Base-by-base conservation (phyloP, 2,113 vertebrate genomes). In the Symphodus melops region DNA sequence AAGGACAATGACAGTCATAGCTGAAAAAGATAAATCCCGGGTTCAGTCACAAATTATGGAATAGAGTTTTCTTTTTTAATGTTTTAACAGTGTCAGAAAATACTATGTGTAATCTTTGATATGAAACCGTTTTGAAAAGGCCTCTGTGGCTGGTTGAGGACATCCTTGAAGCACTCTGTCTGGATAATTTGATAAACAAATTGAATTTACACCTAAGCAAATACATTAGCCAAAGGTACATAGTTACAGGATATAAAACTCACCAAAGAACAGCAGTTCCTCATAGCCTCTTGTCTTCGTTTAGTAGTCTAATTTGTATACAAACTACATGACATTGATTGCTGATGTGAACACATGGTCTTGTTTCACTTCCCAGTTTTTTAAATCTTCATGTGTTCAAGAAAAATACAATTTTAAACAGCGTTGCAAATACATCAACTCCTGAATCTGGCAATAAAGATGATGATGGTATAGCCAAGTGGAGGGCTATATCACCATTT, bases 181-280 rank as follows among this genome's bases (percentile, higher is more conserved):
- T 63, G 28, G 23, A 59, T 8, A 76, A 73, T 81, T 79, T 53
- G 36, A 49, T 44, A 75, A 69, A 72, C 67, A 79, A 75, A 81
- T 51, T 6, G 5, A 8, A 52, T 44, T 5, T 33, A 66, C 20
- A 16, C 8, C 14, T 51, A 72, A 37, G 41, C 58, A 72, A 82
- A 73, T 59, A 0, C 23, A n/a, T 54, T 13, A 60, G 39, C 14
- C 12, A 54, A 60, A 36, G 52, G 5, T 54, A 33, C 17, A 49
- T 9, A 21, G 23, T 20, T 17, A 62, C 11, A 60, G 12, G 20
- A 3, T 9, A 46, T n/a, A 2, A 33, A 25, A 13, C 39, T 41
- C 39, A 2, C 9, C 9, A 2, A 12, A n/a, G 9, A 55, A 62
- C 6, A 6, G 16, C n/a, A 42, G 20, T 33, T 17, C 23, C 9